Base-by-base conservation (phyloP, 23 tunicate species). In the Phallusia fumigata region DNA sequence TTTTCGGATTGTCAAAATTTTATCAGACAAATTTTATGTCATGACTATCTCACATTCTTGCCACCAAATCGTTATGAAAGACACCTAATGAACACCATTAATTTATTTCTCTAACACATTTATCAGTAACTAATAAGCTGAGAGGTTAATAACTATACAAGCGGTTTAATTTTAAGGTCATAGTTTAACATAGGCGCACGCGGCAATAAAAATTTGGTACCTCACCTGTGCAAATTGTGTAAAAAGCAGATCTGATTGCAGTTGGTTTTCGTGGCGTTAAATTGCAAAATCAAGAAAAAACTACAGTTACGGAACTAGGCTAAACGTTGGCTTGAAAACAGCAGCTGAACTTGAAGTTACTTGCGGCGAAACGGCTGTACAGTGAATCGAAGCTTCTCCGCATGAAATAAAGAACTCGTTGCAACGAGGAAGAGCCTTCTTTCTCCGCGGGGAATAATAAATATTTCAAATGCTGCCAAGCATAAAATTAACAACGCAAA, bases 271-370 rank as follows among this genome's bases (percentile, higher is more conserved):
- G 11, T 24, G 69, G 69, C 69, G 69, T 58, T 22, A 3, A 58
- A 22, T 58, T 22, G 16, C 28, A 3, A 58, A 21, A 21, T 22
- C 69, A 13, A 58, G 26, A 22, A 58, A 58, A 58, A 21, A 58
- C 69, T 58, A 58, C 69, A 58, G 28, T 21, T 58, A 58, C 69
- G 13, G 69, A 58, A 58, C 69, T 21, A 40, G 10, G 47, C 47
- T 40, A 58, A 58, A 58, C 28, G 69, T 58, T 58, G 69, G 69
- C 69, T 58, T 58, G 28, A 58, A 58, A 58, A 58, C 69, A 58
- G 69, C 69, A 58, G 69, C 69, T 58, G 69, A 58, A 58, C 28
- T 58, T 58, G 28, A 58, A 58, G 69, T 58, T 58, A 58, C 69
- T 58, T 58, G 69, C 69, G 69, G 28, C 69, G 69, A 58, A 24